phyloP scores from a whole-genome alignment of 2,888 invertebrate species.

The Pammene aurita region DNA sequence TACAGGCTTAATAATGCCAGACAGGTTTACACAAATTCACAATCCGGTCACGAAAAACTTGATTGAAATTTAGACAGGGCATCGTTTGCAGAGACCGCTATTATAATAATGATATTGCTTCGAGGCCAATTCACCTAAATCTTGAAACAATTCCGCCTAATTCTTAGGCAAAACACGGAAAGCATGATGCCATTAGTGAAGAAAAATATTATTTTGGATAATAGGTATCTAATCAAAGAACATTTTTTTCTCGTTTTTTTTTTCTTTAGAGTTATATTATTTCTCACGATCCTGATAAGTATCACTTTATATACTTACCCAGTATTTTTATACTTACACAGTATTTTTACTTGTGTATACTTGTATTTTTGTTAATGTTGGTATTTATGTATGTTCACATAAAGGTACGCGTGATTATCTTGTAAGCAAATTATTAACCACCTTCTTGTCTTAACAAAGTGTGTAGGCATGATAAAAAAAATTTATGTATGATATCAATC shows the following conservation, averaged over 20 bases:
- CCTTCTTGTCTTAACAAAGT: too few relatives aligned
- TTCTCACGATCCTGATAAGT: too few relatives aligned
- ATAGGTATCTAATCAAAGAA: conserved; percentile 11
- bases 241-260: neutral
- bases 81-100: conserved; percentile 9
- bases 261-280: neutral
- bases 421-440: too few relatives aligned
- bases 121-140: conserved; percentile 4
- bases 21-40: conserved; percentile 4
- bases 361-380: too few relatives aligned
- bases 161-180: conserved; percentile 21
- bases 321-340: too few relatives aligned
- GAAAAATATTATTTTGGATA: conserved; percentile 35
- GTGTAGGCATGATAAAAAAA: too few relatives aligned
- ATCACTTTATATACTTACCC: too few relatives aligned
- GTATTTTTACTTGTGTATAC: too few relatives aligned
- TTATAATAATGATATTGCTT: conserved; percentile 11
- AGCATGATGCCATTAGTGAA: conserved; percentile 23
- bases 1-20: neutral
- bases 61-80: conserved; percentile 15
- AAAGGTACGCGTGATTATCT: too few relatives aligned
- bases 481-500: too few relatives aligned
- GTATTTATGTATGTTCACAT: too few relatives aligned
- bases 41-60: conserved; percentile 4
- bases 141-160: conserved; percentile 6